phyloP scores from a whole-genome alignment of 2,888 invertebrate species.

The Amblyjoppa fuscipennis region DNA sequence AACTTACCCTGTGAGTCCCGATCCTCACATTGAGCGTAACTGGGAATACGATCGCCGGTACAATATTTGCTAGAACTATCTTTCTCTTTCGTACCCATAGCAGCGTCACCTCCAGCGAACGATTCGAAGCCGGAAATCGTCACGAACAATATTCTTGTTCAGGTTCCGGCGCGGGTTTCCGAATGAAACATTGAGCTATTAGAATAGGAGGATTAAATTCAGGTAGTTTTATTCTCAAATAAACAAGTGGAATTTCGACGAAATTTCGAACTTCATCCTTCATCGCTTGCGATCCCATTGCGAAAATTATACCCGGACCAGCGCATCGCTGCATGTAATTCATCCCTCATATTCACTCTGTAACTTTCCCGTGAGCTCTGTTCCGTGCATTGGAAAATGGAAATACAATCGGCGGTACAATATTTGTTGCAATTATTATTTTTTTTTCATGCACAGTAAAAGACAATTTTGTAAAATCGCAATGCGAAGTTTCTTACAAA shows the following conservation, averaged over 20 bases:
- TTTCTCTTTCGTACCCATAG: not conserved
- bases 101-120: not conserved
- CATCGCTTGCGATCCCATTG: constrained; percentile 77
- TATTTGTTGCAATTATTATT: not conserved
- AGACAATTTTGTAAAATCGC: too few relatives aligned
- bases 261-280: not conserved
- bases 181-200: too few relatives aligned
- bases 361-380: not conserved
- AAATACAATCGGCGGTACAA: not conserved
- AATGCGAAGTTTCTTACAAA: too few relatives aligned
- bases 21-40: not conserved
- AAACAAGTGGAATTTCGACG: not conserved
- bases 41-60: not conserved
- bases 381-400: not conserved
- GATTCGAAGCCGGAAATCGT: not conserved
- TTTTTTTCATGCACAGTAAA: not conserved
- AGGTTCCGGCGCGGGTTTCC: too few relatives aligned
- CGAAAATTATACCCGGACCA: constrained; percentile 46
- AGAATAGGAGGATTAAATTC: not conserved
- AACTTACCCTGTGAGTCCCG: not conserved
- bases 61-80: not conserved
- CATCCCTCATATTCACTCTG: not conserved
- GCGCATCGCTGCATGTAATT: not conserved
- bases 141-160: not conserved
- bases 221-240: not conserved